Evolutionary conservation across 2,888 invertebrate species (phyloP), one percentile per base, ranked within the genome.

Genomic region (Anodontia alba): DNA sequence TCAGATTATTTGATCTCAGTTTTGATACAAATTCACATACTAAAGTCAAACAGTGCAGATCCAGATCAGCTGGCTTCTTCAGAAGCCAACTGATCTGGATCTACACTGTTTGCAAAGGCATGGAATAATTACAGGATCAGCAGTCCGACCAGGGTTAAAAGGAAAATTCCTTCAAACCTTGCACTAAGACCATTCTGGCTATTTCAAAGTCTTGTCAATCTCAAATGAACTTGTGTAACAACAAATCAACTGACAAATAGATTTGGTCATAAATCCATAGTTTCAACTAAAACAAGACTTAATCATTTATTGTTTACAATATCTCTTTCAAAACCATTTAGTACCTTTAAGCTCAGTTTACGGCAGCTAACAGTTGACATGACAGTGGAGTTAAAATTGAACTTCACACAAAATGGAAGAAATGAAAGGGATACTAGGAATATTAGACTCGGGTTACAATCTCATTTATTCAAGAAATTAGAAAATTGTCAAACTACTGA

Each of bases 121-220:
- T n/a, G n/a, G n/a, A n/a, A n/a, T n/a, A n/a, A n/a, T n/a, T n/a
- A n/a, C n/a, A n/a, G n/a, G n/a, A n/a, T n/a, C n/a, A n/a, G n/a
- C n/a, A n/a, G n/a, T n/a, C n/a, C n/a, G n/a, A n/a, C n/a, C n/a
- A n/a, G n/a, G n/a, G n/a, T n/a, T n/a, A n/a, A n/a, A n/a, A n/a
- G n/a, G n/a, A n/a, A n/a, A n/a, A n/a, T n/a, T n/a, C n/a, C n/a
- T n/a, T n/a, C n/a, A n/a, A n/a, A n/a, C n/a, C n/a, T n/a, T n/a
- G n/a, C n/a, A n/a, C n/a, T n/a, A n/a, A n/a, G 26, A 29, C 57
- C 57, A 57, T 26, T 57, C 29, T 20, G 23, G 57, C 10, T 71
- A 84, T 81, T 84, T 84, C 76, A 81, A 84, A 80, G 54, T 62
- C 68, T 79, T 84, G 84, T 84, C 84, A 84, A 71, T 23, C 70